Evolutionary conservation across 2,888 invertebrate species (phyloP).

Genomic region (Epinotia nisella): DNA sequence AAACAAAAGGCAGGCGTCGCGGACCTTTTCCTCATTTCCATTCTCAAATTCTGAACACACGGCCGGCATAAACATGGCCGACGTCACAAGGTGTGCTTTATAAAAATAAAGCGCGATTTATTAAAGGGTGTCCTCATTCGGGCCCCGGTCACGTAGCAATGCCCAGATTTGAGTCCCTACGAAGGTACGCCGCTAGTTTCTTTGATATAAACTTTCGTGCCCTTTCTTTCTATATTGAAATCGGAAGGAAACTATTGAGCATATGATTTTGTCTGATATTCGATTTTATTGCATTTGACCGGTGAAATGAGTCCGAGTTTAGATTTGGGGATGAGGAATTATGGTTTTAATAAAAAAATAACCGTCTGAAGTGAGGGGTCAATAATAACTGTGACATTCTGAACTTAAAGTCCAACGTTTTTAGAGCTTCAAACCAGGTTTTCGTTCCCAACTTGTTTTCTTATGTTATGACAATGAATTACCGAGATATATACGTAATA

Average conservation of each 20-base stretch:
- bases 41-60: constrained; percentile 72
- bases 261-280: constrained; percentile 54
- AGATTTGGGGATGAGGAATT: constrained; percentile 21
- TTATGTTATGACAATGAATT: no score
- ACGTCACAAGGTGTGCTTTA: constrained; percentile 77
- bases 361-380: not conserved
- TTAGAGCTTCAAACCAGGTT: no score
- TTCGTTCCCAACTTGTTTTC: no score
- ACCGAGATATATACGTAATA: no score
- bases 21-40: constrained; percentile 51
- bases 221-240: constrained; percentile 74
- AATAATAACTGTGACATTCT: no score
- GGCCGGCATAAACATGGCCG: constrained; percentile 73
- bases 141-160: constrained; percentile 70
- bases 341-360: constrained; percentile 6
- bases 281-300: constrained; percentile 47
- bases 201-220: constrained; percentile 75
- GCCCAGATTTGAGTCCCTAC: constrained; percentile 74
- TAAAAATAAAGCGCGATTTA: constrained; percentile 81
- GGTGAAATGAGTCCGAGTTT: constrained; percentile 26
- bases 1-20: constrained; percentile 51
- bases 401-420: no score
- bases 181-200: constrained; percentile 63
- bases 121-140: constrained; percentile 68
- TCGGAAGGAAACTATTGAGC: constrained; percentile 63